Evolutionary conservation across 2,797 vertebrate genomes (phyloP).

Genomic region (Pangasius djambal): DNA sequence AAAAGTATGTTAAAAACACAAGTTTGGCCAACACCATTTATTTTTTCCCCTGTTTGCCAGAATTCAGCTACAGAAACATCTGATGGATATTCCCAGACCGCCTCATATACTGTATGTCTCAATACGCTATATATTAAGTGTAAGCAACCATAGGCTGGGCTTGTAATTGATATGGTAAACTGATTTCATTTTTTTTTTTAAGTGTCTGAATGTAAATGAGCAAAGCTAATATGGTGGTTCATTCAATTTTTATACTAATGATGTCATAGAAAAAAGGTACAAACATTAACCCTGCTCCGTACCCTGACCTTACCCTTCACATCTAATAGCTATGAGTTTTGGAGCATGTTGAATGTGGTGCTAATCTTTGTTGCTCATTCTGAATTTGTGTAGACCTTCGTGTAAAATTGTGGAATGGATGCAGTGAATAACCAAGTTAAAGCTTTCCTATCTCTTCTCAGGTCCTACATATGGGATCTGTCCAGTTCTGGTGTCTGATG

Average conservation of each 20-base stretch:
- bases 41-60: not conserved
- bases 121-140: not conserved
- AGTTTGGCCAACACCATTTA: not conserved
- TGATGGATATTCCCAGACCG: not conserved
- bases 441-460: not conserved
- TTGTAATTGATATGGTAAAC: not conserved
- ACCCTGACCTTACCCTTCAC: not conserved
- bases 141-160: not conserved
- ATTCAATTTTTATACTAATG: not conserved
- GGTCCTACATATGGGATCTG: not conserved
- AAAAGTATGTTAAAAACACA: not conserved
- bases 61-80: not conserved
- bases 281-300: not conserved
- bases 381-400: not conserved
- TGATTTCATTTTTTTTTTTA: not conserved
- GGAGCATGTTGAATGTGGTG: not conserved
- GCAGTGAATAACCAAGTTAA: not conserved
- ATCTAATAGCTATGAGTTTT: not conserved
- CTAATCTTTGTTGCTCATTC: not conserved
- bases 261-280: not conserved
- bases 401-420: not conserved
- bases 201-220: not conserved
- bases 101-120: not conserved
- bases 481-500: slow-evolving; percentile 19
- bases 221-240: not conserved